Evolutionary conservation across 2,797 vertebrate species (phyloP).

Genomic region (Dermochelys coriacea): DNA sequence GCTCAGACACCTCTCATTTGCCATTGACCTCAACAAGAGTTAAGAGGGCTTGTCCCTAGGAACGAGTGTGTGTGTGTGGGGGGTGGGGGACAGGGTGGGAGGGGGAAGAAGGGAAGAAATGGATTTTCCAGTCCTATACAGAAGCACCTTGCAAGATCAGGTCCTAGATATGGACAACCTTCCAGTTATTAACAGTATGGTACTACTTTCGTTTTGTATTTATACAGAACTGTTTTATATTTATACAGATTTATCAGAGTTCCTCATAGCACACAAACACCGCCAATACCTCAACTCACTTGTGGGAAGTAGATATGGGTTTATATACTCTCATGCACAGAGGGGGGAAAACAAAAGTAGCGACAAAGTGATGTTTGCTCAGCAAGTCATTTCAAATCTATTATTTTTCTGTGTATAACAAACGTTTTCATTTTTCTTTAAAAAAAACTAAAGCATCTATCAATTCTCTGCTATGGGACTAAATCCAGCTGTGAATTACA

Average conservation of each 20-base stretch:
- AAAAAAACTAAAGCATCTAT: background rate
- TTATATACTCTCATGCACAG: background rate
- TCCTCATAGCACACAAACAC: background rate
- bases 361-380: background rate
- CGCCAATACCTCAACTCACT: background rate
- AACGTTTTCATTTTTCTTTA: rapidly evolving
- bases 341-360: background rate
- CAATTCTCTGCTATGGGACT: rapidly evolving
- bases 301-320: background rate
- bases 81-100: background rate
- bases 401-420: rapidly evolving
- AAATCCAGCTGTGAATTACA: rapidly evolving
- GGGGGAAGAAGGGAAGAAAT: no score
- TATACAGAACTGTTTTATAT: background rate
- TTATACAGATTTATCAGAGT: background rate
- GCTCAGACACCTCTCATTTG: rapidly evolving
- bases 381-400: background rate
- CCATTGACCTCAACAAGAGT: rapidly evolving
- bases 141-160: background rate
- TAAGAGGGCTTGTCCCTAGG: background rate
- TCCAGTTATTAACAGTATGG: background rate
- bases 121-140: background rate
- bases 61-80: no score
- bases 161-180: background rate
- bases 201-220: background rate